These are phyloP conservation scores for Strongylocentrotus purpuratus DNA, from an alignment of 35 echinoderm and acorn worm genomes.

Conservation along the genomic window DNA sequence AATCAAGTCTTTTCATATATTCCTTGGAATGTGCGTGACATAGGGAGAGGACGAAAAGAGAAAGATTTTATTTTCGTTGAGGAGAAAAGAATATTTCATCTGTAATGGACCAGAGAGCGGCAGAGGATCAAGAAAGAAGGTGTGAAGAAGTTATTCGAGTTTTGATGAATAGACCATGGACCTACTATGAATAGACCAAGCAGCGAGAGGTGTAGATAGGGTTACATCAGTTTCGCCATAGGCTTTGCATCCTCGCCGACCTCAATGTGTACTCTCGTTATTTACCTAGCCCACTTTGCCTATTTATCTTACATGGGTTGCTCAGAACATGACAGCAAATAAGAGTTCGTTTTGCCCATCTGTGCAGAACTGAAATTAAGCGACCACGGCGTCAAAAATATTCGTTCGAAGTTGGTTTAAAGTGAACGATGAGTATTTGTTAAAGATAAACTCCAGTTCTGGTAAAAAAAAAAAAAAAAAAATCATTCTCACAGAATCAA, in stretches of 20 bases:
- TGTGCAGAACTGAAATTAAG: neutral
- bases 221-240: neutral
- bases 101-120: neutral
- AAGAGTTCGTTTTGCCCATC: neutral
- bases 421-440: no score
- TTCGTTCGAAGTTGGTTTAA: no score
- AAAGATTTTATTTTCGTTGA: no score
- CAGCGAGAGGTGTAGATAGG: neutral
- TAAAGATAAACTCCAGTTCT: no score
- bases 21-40: no score
- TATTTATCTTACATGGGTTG: neutral
- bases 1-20: no score
- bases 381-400: no score
- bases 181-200: neutral
- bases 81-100: no score
- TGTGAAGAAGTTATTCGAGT: neutral
- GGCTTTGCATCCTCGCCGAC: neutral
- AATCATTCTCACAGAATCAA: no score
- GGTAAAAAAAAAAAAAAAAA: no score
- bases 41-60: no score
- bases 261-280: neutral
- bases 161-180: neutral
- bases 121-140: neutral
- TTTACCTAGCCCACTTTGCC: conserved; percentile 25
- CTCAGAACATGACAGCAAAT: neutral